Evolutionary conservation across 2,113 vertebrate genomes (phyloP).

Genomic region (Cavia porcellus): DNA sequence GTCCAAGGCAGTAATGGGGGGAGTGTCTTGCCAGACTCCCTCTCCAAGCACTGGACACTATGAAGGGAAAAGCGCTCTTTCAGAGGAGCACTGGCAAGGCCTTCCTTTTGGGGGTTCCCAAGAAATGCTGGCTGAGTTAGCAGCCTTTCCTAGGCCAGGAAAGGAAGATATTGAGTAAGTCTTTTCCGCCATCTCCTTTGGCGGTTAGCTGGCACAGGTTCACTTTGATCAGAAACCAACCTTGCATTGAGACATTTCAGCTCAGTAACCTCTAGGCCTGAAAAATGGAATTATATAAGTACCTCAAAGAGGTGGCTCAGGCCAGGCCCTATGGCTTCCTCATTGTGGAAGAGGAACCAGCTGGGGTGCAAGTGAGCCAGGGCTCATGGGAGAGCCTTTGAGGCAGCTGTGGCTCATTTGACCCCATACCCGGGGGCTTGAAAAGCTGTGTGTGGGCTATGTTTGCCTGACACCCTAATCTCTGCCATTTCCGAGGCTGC

Average conservation of each 20-base stretch:
- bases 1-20: background rate
- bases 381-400: background rate
- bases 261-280: slow-evolving; percentile 57
- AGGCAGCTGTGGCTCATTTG: slow-evolving; percentile 29
- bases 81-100: background rate
- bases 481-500: slow-evolving; percentile 32
- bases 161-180: background rate
- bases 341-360: background rate
- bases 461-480: background rate
- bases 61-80: slow-evolving; percentile 23
- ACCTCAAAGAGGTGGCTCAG: background rate
- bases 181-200: background rate
- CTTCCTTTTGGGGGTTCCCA: slow-evolving; percentile 45
- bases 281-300: slow-evolving; percentile 57
- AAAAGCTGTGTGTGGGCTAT: slow-evolving; percentile 9
- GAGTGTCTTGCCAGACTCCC: background rate
- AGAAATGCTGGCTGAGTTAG: slow-evolving; percentile 51
- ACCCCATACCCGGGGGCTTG: background rate
- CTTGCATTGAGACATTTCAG: slow-evolving; percentile 59
- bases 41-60: slow-evolving; percentile 23
- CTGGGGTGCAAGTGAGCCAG: background rate
- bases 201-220: slow-evolving; percentile 18
- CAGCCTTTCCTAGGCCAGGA: background rate
- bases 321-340: background rate
- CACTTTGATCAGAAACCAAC: slow-evolving; percentile 52